A percentile compares a stretch with the other conserved stretches of the same genome.
These are phyloP conservation scores for Epinephelus moara DNA, from an alignment of 2,113 vertebrate species.

Conservation along the genomic window DNA sequence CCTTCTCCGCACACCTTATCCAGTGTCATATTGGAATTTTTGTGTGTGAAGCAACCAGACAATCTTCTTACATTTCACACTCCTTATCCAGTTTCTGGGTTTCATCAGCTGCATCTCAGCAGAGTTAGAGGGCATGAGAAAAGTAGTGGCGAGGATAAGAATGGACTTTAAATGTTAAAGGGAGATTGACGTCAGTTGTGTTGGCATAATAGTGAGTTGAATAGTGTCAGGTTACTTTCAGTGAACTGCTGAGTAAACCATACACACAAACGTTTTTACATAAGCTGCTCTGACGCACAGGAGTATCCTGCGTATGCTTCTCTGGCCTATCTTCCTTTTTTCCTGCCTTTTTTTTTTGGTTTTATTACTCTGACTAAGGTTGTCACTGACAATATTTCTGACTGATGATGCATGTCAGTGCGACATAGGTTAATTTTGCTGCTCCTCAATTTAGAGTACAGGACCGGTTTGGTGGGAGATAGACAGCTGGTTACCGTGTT, in stretches of 20 bases:
- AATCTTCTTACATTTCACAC: constrained; percentile 37
- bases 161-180: neutral
- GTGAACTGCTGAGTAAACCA: neutral
- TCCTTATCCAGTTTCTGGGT: constrained; percentile 15
- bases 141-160: neutral
- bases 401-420: too few species aligned
- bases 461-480: too few species aligned
- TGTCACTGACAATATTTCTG: too few species aligned
- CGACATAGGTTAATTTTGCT: too few species aligned
- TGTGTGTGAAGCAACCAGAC: constrained; percentile 29
- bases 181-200: neutral
- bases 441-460: too few species aligned
- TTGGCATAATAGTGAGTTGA: constrained; percentile 1
- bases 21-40: constrained; percentile 29
- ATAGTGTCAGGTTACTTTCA: neutral
- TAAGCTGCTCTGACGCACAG: neutral
- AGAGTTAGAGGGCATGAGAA: neutral
- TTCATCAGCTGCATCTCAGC: constrained; percentile 5
- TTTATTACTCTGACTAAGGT: too few species aligned
- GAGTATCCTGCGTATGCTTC: neutral
- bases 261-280: constrained; percentile 13
- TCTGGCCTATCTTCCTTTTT: neutral
- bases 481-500: too few species aligned
- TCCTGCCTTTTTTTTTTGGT: neutral
- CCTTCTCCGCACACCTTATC: constrained; percentile 6